phyloP scores from a whole-genome alignment of 2,797 vertebrate species.

The Staurois parvus region DNA sequence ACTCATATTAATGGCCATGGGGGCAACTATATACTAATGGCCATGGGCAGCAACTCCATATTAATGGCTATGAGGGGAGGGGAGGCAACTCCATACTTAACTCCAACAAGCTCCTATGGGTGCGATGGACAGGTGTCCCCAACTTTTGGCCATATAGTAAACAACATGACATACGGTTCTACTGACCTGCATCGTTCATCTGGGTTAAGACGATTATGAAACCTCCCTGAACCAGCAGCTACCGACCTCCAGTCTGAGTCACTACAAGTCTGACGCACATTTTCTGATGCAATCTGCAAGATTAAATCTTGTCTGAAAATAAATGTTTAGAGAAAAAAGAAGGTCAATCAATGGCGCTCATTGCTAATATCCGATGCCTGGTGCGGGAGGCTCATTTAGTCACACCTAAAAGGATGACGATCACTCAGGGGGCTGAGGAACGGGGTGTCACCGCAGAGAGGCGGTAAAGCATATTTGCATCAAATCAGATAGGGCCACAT shows the following conservation, averaged over 20 bases:
- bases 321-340: background rate
- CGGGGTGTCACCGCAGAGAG: background rate
- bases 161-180: no score
- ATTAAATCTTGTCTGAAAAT: background rate
- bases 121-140: no score
- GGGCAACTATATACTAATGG: no score
- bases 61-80: no score
- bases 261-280: constrained; percentile 3
- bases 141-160: no score
- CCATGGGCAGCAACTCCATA: no score
- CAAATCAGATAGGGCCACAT: background rate
- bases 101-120: no score
- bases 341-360: background rate
- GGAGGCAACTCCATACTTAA: no score
- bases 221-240: background rate
- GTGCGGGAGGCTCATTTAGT: background rate
- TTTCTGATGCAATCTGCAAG: constrained; percentile 42
- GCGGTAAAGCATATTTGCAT: background rate
- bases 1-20: no score
- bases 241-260: constrained; percentile 13
- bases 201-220: background rate
- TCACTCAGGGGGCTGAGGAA: background rate
- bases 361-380: background rate
- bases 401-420: background rate
- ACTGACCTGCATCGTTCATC: background rate